Evolutionary conservation across 2,888 invertebrate species (phyloP).

Genomic region (Sinodicranocentrus sp.): DNA sequence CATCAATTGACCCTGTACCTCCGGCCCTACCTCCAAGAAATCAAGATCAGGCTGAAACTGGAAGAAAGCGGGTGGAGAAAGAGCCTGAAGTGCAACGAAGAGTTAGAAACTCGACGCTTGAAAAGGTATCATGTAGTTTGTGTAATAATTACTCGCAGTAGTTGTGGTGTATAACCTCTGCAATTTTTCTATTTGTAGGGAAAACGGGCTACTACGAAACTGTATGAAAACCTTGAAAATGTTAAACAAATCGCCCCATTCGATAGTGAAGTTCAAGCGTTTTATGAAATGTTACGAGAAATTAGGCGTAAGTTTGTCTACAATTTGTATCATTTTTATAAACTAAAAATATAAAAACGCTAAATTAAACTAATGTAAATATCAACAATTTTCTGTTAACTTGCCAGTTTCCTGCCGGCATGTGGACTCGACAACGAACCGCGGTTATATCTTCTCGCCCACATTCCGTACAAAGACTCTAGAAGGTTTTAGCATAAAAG

Average conservation of each 20-base stretch:
- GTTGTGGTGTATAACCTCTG: no score
- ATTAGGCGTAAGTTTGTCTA: conserved; percentile 84
- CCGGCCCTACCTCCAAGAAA: conserved; percentile 84
- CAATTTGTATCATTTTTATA: conserved; percentile 3
- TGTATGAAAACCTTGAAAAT: conserved; percentile 76
- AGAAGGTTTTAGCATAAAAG: conserved; percentile 91
- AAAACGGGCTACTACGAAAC: conserved; percentile 65
- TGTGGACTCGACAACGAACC: conserved; percentile 88
- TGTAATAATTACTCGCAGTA: no score
- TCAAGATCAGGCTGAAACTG: conserved; percentile 78
- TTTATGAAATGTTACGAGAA: conserved; percentile 89
- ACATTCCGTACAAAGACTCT: conserved; percentile 88
- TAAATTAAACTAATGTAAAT: not conserved
- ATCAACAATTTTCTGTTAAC: conserved; percentile 1
- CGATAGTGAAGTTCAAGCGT: conserved; percentile 89
- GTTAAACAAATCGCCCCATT: conserved; percentile 80
- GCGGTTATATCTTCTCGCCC: conserved; percentile 93
- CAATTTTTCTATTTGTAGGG: conserved; percentile 46
- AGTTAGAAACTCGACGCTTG: conserved; percentile 32
- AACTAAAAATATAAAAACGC: no score
- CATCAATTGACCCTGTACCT: conserved; percentile 77
- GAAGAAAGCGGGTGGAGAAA: conserved; percentile 63
- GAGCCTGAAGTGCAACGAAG: conserved; percentile 55
- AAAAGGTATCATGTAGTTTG: conserved; percentile 16
- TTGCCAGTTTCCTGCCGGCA: conserved; percentile 84